Base-by-base conservation (phyloP, 2,113 vertebrate genomes). In the Chionodraco myersi region DNA sequence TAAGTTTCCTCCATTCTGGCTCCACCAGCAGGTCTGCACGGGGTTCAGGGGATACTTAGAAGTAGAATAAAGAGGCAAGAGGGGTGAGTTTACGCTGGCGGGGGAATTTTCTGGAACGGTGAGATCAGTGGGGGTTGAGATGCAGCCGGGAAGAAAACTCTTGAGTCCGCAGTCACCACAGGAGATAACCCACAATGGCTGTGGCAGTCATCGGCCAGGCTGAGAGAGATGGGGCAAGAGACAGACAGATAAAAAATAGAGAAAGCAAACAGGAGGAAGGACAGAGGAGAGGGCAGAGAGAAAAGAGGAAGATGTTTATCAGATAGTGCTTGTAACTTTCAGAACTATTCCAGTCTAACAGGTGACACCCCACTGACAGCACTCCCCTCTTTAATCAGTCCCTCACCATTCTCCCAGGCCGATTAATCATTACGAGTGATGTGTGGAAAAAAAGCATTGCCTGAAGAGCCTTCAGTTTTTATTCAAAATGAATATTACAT, bases 1-100 rank as follows among this genome's bases (percentile, higher is more conserved):
- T 96, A 96, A 56, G 93, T 80, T 80, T 98, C 96, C 80, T 97
- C 97, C 98, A 99, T 99, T 79, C 59, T 94, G 59, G 79, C 78
- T 90, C 84, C 86, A 80, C 69, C 4, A 9, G 72, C 53, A 21
- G 77, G 45, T 23, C 61, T 68, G 89, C 60, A 21, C 54, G 1
- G 72, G 53, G 54, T 73, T 65, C 53, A 71, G 44, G 47, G 36
- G 64, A 77, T 51, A 56, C 15, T 84, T 61, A 54, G 67, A 63
- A 66, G 77, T 14, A 75, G 79, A 65, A 69, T 52, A 59, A 79
- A 59, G n/a, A 57, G 60, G 75, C 13, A 72, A 60, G 57, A 73
- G 48, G 61, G 60, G 41, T 44, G 36, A 77, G 56, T 72, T 63
- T 41, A 64, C 18, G 23, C 70, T 48, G 16, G 5, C 5, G 9